Evolutionary conservation across 2,888 invertebrate species (phyloP), one percentile per base, ranked within the genome.

Genomic region (Melanchra persicariae): DNA sequence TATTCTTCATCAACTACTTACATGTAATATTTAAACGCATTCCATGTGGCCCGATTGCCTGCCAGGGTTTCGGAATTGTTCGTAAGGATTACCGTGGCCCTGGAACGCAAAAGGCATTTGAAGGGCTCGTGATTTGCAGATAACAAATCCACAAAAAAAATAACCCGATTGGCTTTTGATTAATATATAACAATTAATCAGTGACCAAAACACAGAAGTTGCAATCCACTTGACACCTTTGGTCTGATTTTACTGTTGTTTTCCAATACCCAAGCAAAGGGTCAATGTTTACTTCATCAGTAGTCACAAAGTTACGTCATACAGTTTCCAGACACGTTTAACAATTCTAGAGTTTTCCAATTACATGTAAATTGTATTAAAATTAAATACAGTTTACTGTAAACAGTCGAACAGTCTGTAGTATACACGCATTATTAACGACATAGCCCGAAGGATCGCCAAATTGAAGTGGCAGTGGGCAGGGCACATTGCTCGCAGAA

Each of bases 281-380:
- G n/a, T 51, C 54, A 34, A n/a, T 34, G 12, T 55, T 30, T 34
- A 12, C n/a, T n/a, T 34, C n/a, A 19, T 12, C 51, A 17, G n/a
- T 60, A 15, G n/a, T n/a, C n/a, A n/a, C n/a, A n/a, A n/a, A n/a
- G n/a, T n/a, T n/a, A n/a, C n/a, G 60, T 22, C 6, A 47, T 15
- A 37, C 15, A 45, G 12, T 47, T 15, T n/a, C 37, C n/a, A 43
- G 55, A 49, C 15, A 8, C 15, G n/a, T 34, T 30, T 19, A 34
- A 58, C 2, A 49, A 37, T 58, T 70, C 76, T 30, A 52, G 69
- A 26, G 1, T 9, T 3, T 76, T 76, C 61, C 49, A 62, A 47
- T 59, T 10, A 22, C 10, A 70, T 60, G 49, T 24, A 76, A 65
- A 65, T 40, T 24, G 8, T 54, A 60, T 63, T 70, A 17, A 15